Conservation (phyloP, 2,113 vertebrate genomes). For the Ophthalmolycus amberensis region DNA sequence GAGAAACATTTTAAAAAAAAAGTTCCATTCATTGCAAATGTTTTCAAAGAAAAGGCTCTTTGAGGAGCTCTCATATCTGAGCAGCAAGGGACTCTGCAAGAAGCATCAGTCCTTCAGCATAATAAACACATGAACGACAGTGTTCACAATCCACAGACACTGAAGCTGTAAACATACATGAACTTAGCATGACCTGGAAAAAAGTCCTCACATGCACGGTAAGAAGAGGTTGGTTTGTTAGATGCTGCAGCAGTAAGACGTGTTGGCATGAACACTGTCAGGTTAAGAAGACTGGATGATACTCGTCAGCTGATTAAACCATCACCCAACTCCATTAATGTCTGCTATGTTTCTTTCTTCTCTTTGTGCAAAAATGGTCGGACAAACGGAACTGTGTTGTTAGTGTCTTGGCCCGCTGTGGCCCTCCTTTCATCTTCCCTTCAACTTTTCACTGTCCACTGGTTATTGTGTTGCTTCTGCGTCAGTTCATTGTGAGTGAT, state of each 20-base stretch:
- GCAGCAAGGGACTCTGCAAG: background rate
- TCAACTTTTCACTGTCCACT: background rate
- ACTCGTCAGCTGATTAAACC: conserved; percentile 2
- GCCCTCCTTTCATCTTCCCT: background rate
- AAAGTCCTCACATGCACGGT: conserved; percentile 28
- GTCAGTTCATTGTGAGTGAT: background rate
- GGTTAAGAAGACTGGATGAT: conserved; percentile 20
- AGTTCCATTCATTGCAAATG: background rate
- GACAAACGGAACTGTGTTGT: background rate
- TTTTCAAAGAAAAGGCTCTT: background rate
- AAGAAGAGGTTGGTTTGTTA: conserved; percentile 1
- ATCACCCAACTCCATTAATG: background rate
- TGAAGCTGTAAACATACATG: conserved; percentile 1
- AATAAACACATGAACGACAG: conserved; percentile 21
- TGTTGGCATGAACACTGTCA: background rate
- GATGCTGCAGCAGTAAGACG: background rate
- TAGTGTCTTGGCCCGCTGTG: background rate
- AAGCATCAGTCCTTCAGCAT: conserved; percentile 27
- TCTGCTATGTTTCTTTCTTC: background rate
- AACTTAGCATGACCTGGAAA: conserved; percentile 31
- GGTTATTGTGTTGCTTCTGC: conserved; percentile 9
- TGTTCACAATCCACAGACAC: conserved; percentile 20
- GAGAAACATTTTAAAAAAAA: background rate
- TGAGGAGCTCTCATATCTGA: background rate
- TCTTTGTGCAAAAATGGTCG: background rate